Conservation (phyloP, 2,888 invertebrate genomes). For the Spilarctia lutea region DNA sequence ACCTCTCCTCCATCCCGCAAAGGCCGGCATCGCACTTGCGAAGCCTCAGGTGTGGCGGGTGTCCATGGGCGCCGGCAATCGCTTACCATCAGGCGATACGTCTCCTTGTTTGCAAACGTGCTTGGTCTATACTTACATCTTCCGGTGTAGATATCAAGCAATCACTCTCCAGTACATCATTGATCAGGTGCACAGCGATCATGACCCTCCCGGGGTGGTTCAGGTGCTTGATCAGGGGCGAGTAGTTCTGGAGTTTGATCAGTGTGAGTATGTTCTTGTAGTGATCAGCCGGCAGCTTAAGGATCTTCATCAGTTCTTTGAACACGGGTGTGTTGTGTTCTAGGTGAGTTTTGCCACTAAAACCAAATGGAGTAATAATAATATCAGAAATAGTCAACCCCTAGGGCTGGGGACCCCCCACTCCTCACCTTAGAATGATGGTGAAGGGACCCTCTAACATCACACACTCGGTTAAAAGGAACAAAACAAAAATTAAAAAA, state of each 20-base stretch:
- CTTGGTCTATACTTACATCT: conserved; percentile 86
- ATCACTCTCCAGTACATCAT: conserved; percentile 96
- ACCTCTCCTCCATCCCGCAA: too few relatives aligned
- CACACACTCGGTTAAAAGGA: too few relatives aligned
- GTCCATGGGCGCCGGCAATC: too few relatives aligned
- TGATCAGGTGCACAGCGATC: conserved; percentile 95
- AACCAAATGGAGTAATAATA: conserved; percentile 33
- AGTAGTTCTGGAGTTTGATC: conserved; percentile 94
- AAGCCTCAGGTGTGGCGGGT: too few relatives aligned
- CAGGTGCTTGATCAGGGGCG: conserved; percentile 93
- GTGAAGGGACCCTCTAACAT: too few relatives aligned
- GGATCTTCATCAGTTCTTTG: conserved; percentile 96
- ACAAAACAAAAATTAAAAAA: too few relatives aligned
- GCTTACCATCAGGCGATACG: too few relatives aligned
- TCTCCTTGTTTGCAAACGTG: too few relatives aligned
- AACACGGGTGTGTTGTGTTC: conserved; percentile 94
- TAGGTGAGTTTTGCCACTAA: conserved; percentile 85
- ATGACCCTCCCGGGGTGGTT: conserved; percentile 95
- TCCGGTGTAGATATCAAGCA: conserved; percentile 95
- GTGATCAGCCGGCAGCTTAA: conserved; percentile 97
- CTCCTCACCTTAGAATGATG: too few relatives aligned
- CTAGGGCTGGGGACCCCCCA: too few relatives aligned
- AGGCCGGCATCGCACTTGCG: too few relatives aligned
- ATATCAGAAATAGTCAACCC: background rate
- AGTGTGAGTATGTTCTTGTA: conserved; percentile 97